Conservation (phyloP, 2,888 invertebrate genomes). For the Dicycla oo region DNA sequence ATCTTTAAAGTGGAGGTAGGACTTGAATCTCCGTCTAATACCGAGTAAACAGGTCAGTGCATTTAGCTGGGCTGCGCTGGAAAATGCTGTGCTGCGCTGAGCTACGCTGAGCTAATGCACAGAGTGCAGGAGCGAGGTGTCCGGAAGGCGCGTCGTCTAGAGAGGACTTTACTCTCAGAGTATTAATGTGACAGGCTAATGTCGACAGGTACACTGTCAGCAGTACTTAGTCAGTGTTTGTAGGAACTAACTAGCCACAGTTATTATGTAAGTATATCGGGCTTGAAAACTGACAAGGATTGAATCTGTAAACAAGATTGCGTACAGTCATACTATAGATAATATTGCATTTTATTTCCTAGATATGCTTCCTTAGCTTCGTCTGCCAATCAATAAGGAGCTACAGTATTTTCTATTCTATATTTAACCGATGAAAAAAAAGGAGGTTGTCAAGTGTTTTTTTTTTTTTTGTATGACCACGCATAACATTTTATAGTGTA, state of each 20-base stretch:
- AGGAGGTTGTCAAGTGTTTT: too few relatives aligned
- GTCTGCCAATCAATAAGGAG: not conserved
- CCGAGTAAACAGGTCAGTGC: slow-evolving; percentile 51
- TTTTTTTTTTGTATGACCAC: too few relatives aligned
- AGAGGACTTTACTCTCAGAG: slow-evolving; percentile 25
- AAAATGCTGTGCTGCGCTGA: slow-evolving; percentile 15
- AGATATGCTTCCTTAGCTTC: not conserved
- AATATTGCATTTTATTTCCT: not conserved
- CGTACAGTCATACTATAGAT: not conserved
- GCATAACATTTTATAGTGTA: too few relatives aligned
- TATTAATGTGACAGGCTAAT: slow-evolving; percentile 38
- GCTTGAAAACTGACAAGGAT: not conserved
- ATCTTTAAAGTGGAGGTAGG: slow-evolving; percentile 32
- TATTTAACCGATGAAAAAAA: too few relatives aligned
- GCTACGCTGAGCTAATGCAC: slow-evolving; percentile 43
- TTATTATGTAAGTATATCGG: not conserved
- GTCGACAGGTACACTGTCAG: slow-evolving; percentile 15
- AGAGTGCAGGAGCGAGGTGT: slow-evolving; percentile 46
- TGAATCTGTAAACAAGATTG: not conserved
- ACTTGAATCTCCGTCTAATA: slow-evolving; percentile 32
- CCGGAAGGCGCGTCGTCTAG: slow-evolving; percentile 32
- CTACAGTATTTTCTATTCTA: too few relatives aligned
- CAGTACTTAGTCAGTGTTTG: not conserved
- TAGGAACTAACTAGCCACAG: not conserved
- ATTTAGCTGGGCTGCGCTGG: slow-evolving; percentile 45